These are phyloP conservation scores for Manis pentadactyla DNA, from an alignment of 2,797 vertebrate genomes.

Conservation along the genomic window DNA sequence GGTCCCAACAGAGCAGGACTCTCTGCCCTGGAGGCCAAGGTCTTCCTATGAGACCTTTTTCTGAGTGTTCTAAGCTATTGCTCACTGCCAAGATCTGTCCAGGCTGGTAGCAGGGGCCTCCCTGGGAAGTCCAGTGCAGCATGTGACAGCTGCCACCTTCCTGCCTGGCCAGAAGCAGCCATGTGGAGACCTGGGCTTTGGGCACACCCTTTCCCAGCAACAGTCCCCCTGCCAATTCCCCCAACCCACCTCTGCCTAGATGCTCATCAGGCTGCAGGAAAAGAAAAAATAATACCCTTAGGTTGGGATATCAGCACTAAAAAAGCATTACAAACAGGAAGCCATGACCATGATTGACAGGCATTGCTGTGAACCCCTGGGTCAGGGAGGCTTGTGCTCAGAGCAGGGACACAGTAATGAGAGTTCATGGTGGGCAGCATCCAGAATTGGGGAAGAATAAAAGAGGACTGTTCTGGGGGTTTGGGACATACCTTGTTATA, in stretches of 20 bases:
- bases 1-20: too few relatives aligned
- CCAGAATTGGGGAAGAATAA: not conserved
- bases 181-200: not conserved
- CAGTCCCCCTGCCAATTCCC: not conserved
- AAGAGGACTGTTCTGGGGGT: not conserved
- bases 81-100: not conserved
- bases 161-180: not conserved
- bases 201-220: not conserved
- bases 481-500: not conserved
- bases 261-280: not conserved
- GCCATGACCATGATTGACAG: not conserved
- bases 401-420: not conserved
- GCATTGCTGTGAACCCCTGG: not conserved
- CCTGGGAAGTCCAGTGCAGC: rapidly evolving
- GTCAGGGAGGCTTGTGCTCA: not conserved
- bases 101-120: not conserved
- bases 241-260: not conserved
- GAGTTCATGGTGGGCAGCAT: not conserved
- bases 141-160: not conserved
- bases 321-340: not conserved
- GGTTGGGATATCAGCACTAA: not conserved
- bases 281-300: not conserved
- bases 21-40: not conserved
- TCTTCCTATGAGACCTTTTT: not conserved
- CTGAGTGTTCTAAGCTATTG: not conserved